Conservation (phyloP, 2,797 vertebrate species). For the Lutjanus campechanus region DNA sequence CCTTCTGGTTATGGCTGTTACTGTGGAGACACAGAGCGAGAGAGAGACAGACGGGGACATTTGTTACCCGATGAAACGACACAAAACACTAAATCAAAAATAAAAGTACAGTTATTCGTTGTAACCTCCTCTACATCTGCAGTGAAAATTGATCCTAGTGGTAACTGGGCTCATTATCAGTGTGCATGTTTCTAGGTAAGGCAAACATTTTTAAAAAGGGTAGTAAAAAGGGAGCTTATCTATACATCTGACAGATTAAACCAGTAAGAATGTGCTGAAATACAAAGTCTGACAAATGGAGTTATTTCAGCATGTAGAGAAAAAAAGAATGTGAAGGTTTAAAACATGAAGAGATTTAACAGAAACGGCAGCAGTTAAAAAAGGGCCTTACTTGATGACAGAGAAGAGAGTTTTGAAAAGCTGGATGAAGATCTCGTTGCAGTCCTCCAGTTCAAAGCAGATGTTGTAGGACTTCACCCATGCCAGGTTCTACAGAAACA, state of each 20-base stretch:
- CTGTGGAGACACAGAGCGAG: constrained; percentile 72
- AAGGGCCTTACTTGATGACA: constrained; percentile 93
- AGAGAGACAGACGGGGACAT: not conserved
- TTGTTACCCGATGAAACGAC: not conserved
- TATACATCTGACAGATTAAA: not conserved
- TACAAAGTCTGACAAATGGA: not conserved
- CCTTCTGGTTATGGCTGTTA: constrained; percentile 99
- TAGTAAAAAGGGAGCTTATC: not conserved
- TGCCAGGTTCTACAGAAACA: constrained; percentile 92
- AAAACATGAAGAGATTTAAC: not conserved
- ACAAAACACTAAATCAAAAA: not conserved
- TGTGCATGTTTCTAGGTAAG: not conserved
- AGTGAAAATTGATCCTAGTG: too few relatives aligned
- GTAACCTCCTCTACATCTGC: not conserved
- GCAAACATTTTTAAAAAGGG: not conserved
- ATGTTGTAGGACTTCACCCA: constrained; percentile 99
- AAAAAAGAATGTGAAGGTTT: not conserved
- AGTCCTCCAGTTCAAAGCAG: constrained; percentile 99
- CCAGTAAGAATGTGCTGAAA: not conserved
- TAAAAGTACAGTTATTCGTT: not conserved
- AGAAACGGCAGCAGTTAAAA: not conserved
- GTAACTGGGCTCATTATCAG: too few relatives aligned
- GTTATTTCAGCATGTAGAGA: not conserved
- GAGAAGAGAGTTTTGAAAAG: constrained; percentile 99
- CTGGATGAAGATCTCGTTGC: constrained; percentile 99